Percentiles rank a stretch among this genome's conserved stretches.
Evolutionary conservation across 1,140 invertebrate species (phyloP).

Genomic region (Halesus radiatus): DNA sequence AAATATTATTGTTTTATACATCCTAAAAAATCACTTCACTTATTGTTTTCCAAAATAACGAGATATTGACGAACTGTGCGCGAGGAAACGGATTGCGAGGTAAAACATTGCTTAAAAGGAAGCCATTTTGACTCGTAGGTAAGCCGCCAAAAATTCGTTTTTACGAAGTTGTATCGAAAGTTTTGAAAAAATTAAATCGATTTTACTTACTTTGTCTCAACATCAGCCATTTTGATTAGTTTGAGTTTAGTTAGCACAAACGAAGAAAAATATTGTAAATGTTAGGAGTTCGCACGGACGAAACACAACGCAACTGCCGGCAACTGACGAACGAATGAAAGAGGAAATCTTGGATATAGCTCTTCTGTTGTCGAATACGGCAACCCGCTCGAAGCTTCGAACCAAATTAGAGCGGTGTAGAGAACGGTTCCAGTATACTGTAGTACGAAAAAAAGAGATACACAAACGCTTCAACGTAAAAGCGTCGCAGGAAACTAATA

Average conservation of each 20-base stretch:
- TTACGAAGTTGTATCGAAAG: conserved; percentile 7
- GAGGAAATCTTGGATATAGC: conserved; percentile 41
- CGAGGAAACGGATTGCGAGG: neutral
- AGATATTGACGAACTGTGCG: neutral
- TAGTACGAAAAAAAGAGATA: conserved; percentile 47
- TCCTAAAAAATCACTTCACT: neutral
- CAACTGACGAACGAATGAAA: conserved; percentile 52
- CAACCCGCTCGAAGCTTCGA: conserved; percentile 30
- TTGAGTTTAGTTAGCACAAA: conserved; percentile 50
- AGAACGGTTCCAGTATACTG: neutral
- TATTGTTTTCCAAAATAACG: neutral
- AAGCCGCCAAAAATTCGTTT: conserved; percentile 64
- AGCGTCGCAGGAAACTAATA: conserved; percentile 34
- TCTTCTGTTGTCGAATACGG: conserved; percentile 43
- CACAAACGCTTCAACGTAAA: conserved; percentile 51
- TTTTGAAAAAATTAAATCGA: conserved; percentile 21
- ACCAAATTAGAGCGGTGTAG: conserved; percentile 1
- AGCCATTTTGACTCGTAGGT: conserved; percentile 69
- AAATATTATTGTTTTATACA: conserved; percentile 15
- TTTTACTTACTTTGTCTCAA: conserved; percentile 69
- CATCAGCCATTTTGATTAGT: conserved; percentile 67
- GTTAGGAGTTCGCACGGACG: conserved; percentile 42
- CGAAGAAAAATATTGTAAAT: conserved; percentile 25
- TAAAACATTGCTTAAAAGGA: conserved; percentile 59
- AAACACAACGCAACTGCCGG: conserved; percentile 42